These are phyloP conservation scores for Melanogrammus aeglefinus DNA, from an alignment of 2,797 vertebrate species.

Conservation along the genomic window DNA sequence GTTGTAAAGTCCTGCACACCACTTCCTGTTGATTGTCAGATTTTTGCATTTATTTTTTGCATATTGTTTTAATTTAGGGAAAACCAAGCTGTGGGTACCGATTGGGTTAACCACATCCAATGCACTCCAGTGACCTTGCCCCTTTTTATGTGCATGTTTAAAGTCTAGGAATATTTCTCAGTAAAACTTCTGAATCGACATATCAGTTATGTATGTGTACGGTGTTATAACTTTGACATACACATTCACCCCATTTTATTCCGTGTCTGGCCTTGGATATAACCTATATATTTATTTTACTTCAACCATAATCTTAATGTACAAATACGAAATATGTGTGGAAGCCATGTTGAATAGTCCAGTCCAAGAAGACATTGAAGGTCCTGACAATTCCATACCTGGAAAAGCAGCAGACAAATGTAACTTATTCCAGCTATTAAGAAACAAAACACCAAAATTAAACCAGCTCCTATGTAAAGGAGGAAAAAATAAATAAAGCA, in stretches of 20 bases:
- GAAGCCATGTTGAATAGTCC: neutral
- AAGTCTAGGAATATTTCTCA: neutral
- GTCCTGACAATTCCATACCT: constrained; percentile 10
- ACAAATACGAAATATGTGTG: neutral
- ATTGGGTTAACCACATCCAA: neutral
- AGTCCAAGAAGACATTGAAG: constrained; percentile 7
- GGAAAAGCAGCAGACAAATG: neutral
- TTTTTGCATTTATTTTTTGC: constrained; percentile 70
- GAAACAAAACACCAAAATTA: neutral
- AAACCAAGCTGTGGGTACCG: neutral
- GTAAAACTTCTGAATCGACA: neutral
- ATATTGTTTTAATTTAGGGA: constrained; percentile 64
- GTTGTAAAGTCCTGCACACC: constrained; percentile 38
- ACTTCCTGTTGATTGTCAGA: constrained; percentile 74
- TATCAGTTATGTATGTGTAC: neutral
- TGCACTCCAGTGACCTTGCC: neutral
- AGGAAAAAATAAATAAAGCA: neutral
- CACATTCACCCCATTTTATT: neutral
- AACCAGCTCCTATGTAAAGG: neutral
- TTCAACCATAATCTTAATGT: neutral
- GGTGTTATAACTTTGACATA: neutral
- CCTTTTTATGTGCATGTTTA: neutral
- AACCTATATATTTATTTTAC: neutral
- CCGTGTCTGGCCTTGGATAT: neutral
- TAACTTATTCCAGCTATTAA: neutral